These are phyloP conservation scores for Drosophila anceps DNA, from an alignment of 2,888 invertebrate species.

Conservation along the genomic window DNA sequence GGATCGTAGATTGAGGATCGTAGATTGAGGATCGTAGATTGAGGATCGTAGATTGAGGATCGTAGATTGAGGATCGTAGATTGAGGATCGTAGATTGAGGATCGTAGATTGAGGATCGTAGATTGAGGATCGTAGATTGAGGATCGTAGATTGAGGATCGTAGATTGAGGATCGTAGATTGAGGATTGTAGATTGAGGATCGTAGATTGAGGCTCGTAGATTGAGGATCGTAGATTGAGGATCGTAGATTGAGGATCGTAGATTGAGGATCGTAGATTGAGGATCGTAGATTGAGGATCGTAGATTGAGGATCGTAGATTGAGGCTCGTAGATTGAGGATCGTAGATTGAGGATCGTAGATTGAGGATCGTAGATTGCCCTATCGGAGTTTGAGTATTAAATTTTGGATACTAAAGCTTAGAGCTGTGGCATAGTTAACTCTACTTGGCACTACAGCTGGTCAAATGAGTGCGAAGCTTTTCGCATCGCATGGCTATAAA, in stretches of 20 bases:
- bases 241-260: background rate
- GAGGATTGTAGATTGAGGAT: too few relatives aligned
- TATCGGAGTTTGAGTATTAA: too few relatives aligned
- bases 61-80: too few relatives aligned
- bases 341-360: too few relatives aligned
- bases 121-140: background rate
- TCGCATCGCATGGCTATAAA: slow-evolving; percentile 60
- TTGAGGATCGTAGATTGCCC: background rate
- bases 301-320: too few relatives aligned
- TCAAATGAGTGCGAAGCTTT: slow-evolving; percentile 31
- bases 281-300: background rate
- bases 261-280: background rate
- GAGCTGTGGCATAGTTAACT: background rate
- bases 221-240: background rate
- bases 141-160: too few relatives aligned
- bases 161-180: too few relatives aligned
- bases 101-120: too few relatives aligned
- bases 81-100: too few relatives aligned
- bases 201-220: background rate
- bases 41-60: too few relatives aligned
- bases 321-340: background rate
- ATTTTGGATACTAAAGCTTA: background rate
- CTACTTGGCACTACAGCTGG: background rate
- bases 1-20: too few relatives aligned
- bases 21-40: background rate